Conservation (phyloP, 1,140 invertebrate genomes). For the Drosophila elegans region DNA sequence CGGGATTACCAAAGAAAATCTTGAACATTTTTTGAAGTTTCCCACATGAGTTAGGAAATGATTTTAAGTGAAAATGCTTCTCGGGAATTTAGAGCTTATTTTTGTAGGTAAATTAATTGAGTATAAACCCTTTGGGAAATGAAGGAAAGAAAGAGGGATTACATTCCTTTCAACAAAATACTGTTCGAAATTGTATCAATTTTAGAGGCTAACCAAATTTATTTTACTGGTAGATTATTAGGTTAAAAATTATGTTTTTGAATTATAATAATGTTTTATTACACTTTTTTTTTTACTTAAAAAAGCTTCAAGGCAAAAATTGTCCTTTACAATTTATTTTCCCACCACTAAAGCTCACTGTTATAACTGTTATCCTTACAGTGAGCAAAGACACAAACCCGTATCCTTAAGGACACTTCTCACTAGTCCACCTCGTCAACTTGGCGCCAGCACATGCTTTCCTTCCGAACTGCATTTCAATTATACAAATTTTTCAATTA, state of each 20-base stretch:
- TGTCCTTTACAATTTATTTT: background rate
- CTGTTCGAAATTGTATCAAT: too few relatives aligned
- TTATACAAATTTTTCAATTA: conserved; percentile 64
- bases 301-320: background rate
- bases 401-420: conserved; percentile 30
- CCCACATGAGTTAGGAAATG: conserved; percentile 1
- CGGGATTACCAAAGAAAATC: conserved; percentile 25
- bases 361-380: conserved; percentile 28
- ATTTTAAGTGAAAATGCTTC: conserved; percentile 5
- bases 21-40: conserved; percentile 26
- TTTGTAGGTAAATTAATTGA: background rate
- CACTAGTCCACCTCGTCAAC: conserved; percentile 18
- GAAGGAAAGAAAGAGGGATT: too few relatives aligned
- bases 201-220: too few relatives aligned
- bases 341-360: background rate
- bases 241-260: too few relatives aligned
- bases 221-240: too few relatives aligned
- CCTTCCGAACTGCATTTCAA: conserved; percentile 30
- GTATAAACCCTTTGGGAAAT: too few relatives aligned
- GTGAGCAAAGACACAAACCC: conserved; percentile 29
- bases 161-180: too few relatives aligned
- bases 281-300: too few relatives aligned
- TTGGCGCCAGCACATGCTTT: conserved; percentile 36
- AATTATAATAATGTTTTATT: too few relatives aligned
- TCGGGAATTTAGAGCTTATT: background rate